Percentiles rank a stretch among this genome's conserved stretches.
Evolutionary conservation across 2,888 invertebrate species (phyloP).

Genomic region (Parochlus steinenii): DNA sequence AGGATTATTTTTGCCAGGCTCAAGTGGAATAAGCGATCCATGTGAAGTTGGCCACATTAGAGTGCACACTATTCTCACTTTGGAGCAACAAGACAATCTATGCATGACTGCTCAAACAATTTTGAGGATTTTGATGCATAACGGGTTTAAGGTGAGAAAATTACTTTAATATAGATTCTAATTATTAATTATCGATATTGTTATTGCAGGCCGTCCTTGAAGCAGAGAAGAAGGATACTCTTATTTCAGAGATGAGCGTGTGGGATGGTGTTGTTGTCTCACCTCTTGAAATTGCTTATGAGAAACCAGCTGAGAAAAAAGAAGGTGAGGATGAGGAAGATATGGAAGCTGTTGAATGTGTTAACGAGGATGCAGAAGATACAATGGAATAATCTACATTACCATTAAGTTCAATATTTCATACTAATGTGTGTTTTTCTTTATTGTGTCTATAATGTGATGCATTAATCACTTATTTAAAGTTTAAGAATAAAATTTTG

Average conservation of each 20-base stretch:
- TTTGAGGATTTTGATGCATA: constrained; percentile 77
- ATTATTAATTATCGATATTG: too few species aligned
- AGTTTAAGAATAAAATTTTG: too few species aligned
- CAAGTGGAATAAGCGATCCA: constrained; percentile 82
- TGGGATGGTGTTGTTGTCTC: constrained; percentile 95
- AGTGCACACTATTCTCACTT: constrained; percentile 76
- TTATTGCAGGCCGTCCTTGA: too few species aligned
- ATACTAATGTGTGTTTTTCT: too few species aligned
- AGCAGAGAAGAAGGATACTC: constrained; percentile 34
- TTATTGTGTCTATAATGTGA: too few species aligned
- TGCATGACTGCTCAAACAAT: constrained; percentile 92
- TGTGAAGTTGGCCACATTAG: constrained; percentile 80
- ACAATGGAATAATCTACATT: too few species aligned
- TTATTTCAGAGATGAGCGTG: constrained; percentile 74
- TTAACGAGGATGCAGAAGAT: too few species aligned
- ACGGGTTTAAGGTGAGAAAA: constrained; percentile 90
- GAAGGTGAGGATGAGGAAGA: constrained; percentile 50
- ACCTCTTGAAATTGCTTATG: constrained; percentile 86
- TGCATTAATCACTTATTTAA: too few species aligned
- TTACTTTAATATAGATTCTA: too few species aligned
- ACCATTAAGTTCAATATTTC: too few species aligned
- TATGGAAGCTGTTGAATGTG: constrained; percentile 45
- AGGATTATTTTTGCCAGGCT: constrained; percentile 89
- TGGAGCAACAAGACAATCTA: constrained; percentile 84
- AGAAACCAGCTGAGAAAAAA: constrained; percentile 56